phyloP scores from a whole-genome alignment of 2,113 vertebrate species.

The Scalopus aquaticus region DNA sequence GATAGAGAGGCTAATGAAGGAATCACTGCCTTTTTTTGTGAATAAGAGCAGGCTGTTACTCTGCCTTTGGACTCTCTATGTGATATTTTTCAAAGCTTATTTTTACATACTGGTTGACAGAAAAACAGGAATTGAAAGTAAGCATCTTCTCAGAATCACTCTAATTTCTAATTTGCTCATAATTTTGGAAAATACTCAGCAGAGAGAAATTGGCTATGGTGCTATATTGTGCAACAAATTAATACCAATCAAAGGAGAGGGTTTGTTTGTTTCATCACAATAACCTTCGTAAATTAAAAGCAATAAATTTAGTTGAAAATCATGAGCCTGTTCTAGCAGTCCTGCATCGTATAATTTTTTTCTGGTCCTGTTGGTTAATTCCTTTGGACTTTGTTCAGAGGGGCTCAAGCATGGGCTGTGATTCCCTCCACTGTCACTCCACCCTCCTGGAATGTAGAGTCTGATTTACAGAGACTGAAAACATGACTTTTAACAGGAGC shows the following conservation, averaged over 20 bases:
- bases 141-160: constrained; percentile 51
- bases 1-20: neutral
- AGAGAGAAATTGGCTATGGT: neutral
- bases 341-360: constrained; percentile 42
- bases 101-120: constrained; percentile 37
- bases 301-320: constrained; percentile 74
- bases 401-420: constrained; percentile 14
- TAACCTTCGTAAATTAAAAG: constrained; percentile 74
- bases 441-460: constrained; percentile 67
- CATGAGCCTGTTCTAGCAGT: constrained; percentile 40
- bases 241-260: neutral
- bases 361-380: constrained; percentile 23
- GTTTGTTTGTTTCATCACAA: constrained; percentile 66
- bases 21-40: neutral
- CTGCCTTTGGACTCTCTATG: neutral
- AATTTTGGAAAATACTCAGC: constrained; percentile 41
- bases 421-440: constrained; percentile 52
- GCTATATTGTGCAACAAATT: constrained; percentile 55
- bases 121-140: constrained; percentile 52
- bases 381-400: constrained; percentile 65
- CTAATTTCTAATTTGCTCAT: constrained; percentile 34
- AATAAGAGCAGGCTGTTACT: neutral
- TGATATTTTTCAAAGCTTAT: constrained; percentile 39
- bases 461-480: constrained; percentile 63
- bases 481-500: constrained; percentile 60